Evolutionary conservation across 2,888 invertebrate genomes (phyloP), one percentile per base, ranked within the genome.

Genomic region (Nomada fabriciana): DNA sequence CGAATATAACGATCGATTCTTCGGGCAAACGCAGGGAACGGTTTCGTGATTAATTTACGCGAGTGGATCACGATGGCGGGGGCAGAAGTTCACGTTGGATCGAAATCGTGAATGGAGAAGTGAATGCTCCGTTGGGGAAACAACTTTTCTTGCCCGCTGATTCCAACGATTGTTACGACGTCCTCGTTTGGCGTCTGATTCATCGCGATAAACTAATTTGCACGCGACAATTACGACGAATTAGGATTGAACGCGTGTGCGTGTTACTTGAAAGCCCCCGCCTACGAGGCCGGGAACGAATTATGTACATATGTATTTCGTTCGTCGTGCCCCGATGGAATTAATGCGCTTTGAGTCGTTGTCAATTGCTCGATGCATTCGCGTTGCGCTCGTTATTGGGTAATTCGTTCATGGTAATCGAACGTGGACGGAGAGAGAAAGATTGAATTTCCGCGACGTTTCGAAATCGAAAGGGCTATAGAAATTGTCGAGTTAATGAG

Each of bases 131-230:
- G 7, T 20, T 13, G n/a, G 20, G 7, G 57, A 43, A 4, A 47
- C 77, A 53, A 53, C 73, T 73, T 68, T 78, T 73, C 73, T 67
- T 73, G 67, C 53, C 60, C 36, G 76, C 18, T 20, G 36, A 47
- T 47, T 5, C 65, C 60, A 42, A 18, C 52, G 61, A 2, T 52
- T 29, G 15, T 57, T 15, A 47, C 43, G n/a, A 42, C 70, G 18
- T 29, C 42, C 53, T 20, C 70, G 71, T 61, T 25, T 43, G 23
- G 5, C 29, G 25, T 50, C 55, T 74, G 74, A 78, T 78, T 74
- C 74, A 78, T 78, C 63, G 36, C 52, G 76, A 80, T 65, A 76
- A 80, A 80, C 76, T 70, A 80, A 76, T 76, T 80, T 65, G 57
- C 71, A 65, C 53, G 53, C 52, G 71, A 76, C 76, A 71, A 76